Evolutionary conservation across 2,888 invertebrate genomes (phyloP).

Genomic region (Venusia cambrica): DNA sequence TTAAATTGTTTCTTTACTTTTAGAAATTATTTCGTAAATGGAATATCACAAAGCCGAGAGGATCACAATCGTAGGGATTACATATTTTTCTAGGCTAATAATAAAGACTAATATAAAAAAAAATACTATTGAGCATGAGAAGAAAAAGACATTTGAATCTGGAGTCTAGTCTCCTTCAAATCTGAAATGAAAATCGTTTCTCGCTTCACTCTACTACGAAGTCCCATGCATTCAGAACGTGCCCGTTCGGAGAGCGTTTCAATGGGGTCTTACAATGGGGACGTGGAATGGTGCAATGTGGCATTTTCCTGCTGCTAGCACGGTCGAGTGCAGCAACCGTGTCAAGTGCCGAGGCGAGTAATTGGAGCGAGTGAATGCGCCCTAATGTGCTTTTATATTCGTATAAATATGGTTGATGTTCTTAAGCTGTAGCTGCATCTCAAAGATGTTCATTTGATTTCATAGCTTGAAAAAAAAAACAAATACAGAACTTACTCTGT

Average conservation of each 20-base stretch:
- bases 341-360: conserved; percentile 34
- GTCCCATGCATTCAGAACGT: conserved; percentile 17
- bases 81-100: too few relatives aligned
- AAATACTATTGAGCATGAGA: too few relatives aligned
- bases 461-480: too few relatives aligned
- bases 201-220: background rate
- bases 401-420: conserved; percentile 14
- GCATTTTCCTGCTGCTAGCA: conserved; percentile 16
- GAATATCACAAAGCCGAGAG: too few relatives aligned
- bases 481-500: too few relatives aligned
- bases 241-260: conserved; percentile 19
- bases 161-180: too few relatives aligned
- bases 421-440: conserved; percentile 3
- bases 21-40: too few relatives aligned
- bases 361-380: conserved; percentile 29
- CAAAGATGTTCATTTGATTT: background rate
- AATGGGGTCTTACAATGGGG: conserved; percentile 21
- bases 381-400: conserved; percentile 23
- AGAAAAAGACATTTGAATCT: too few relatives aligned
- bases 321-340: conserved; percentile 28
- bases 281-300: conserved; percentile 17
- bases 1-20: too few relatives aligned
- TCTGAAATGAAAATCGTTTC: conserved; percentile 4
- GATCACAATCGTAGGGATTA: too few relatives aligned
- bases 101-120: too few relatives aligned